Percentiles rank a stretch among this genome's conserved stretches.
These are phyloP conservation scores for Malurus elegans DNA, from an alignment of 2,113 vertebrate species.

Conservation along the genomic window DNA sequence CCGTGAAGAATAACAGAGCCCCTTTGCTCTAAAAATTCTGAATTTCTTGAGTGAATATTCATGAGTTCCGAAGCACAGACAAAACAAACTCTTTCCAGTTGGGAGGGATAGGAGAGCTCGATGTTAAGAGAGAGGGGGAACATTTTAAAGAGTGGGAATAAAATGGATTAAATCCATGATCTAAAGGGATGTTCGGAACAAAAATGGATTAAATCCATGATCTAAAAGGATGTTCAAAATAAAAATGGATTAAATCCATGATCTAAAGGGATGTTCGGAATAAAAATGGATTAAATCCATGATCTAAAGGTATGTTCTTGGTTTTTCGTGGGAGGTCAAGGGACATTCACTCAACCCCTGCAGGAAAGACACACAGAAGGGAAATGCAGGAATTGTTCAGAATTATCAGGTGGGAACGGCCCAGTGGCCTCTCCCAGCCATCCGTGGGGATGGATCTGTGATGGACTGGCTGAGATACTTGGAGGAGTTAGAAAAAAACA, in stretches of 20 bases:
- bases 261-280: not conserved
- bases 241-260: not conserved
- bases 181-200: not conserved
- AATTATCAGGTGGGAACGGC: not conserved
- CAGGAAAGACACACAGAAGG: accelerated
- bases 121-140: accelerated
- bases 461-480: not conserved
- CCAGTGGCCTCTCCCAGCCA: not conserved
- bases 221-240: not conserved
- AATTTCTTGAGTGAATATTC: not conserved
- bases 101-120: not conserved
- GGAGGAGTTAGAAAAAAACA: not conserved
- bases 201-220: not conserved
- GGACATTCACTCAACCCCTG: not conserved
- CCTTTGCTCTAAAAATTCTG: not conserved
- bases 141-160: not conserved
- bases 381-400: not conserved
- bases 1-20: not conserved
- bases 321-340: not conserved
- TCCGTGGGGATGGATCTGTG: accelerated
- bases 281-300: not conserved
- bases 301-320: not conserved
- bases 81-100: not conserved
- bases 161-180: not conserved
- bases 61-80: not conserved